Evolutionary conservation across 2,113 vertebrate species (phyloP).

Genomic region (Eulacestoma nigropectus): DNA sequence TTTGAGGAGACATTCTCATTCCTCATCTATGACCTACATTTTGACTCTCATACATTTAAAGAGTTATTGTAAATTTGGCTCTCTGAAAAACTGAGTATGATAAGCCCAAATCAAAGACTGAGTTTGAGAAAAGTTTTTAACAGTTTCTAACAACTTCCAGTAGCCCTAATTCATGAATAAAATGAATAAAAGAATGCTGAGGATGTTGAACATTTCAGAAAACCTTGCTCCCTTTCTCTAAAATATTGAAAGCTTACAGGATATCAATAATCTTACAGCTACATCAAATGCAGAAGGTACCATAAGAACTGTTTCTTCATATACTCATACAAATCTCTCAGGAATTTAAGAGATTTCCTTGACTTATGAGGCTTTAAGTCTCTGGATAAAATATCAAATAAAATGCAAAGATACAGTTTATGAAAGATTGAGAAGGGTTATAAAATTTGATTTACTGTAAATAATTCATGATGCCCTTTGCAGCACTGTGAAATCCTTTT

Average conservation of each 20-base stretch:
- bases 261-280: not conserved
- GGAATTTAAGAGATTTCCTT: slow-evolving; percentile 47
- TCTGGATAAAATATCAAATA: slow-evolving; percentile 49
- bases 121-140: not conserved
- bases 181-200: not conserved
- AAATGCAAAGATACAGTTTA: slow-evolving; percentile 41
- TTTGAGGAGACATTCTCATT: not conserved
- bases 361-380: slow-evolving; percentile 32
- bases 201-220: not conserved
- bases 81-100: not conserved
- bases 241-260: not conserved
- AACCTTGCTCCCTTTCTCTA: not conserved
- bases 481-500: slow-evolving; percentile 5
- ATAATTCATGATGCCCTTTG: slow-evolving; percentile 49
- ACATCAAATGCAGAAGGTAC: not conserved
- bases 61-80: not conserved
- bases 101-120: not conserved
- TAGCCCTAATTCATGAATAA: not conserved
- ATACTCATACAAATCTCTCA: slow-evolving; percentile 18
- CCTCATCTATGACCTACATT: not conserved
- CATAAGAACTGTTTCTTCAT: slow-evolving; percentile 7
- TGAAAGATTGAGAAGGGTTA: slow-evolving; percentile 50
- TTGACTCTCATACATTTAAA: not conserved
- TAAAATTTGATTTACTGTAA: slow-evolving; percentile 63
- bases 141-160: not conserved